A percentile compares a stretch with the other conserved stretches of the same genome.
These are phyloP conservation scores for Thamnaconus septentrionalis DNA, from an alignment of 2,113 vertebrate species.

Conservation along the genomic window DNA sequence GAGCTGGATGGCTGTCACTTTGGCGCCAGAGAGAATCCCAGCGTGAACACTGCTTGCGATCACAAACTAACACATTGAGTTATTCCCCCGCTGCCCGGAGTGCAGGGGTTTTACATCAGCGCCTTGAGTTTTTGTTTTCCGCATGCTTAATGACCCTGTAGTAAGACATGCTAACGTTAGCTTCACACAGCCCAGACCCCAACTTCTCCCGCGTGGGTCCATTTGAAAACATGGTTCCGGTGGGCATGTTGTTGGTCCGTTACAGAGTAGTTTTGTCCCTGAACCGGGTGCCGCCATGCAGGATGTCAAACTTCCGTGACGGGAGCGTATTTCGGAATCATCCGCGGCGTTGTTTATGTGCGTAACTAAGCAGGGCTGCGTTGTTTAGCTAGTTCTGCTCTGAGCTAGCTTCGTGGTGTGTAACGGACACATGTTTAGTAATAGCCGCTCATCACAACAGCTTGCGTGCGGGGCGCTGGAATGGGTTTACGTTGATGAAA, in stretches of 20 bases:
- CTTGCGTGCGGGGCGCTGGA: background rate
- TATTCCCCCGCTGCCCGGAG: accelerated
- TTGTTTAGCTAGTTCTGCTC: conserved; percentile 23
- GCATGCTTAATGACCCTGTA: background rate
- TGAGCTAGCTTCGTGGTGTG: conserved; percentile 28
- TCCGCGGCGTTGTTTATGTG: conserved; percentile 1
- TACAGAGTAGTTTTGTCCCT: background rate
- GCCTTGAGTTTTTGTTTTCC: background rate
- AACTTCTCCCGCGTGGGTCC: conserved; percentile 66
- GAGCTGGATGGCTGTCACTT: conserved; percentile 1
- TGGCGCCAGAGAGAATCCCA: conserved; percentile 19
- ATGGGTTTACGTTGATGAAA: background rate
- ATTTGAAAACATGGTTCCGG: conserved; percentile 54
- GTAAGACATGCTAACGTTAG: conserved; percentile 56
- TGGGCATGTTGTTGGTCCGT: conserved; percentile 3
- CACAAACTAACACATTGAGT: accelerated
- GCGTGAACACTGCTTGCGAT: accelerated
- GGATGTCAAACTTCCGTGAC: accelerated
- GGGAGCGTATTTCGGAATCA: background rate
- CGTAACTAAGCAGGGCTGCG: conserved; percentile 21
- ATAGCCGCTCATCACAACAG: background rate
- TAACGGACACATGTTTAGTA: conserved; percentile 39
- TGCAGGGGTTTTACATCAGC: background rate
- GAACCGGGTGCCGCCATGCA: too few species aligned
- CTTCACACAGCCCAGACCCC: conserved; percentile 33